Evolutionary conservation across 2,797 vertebrate genomes (phyloP).

Genomic region (Pseudocheirus occidentalis): DNA sequence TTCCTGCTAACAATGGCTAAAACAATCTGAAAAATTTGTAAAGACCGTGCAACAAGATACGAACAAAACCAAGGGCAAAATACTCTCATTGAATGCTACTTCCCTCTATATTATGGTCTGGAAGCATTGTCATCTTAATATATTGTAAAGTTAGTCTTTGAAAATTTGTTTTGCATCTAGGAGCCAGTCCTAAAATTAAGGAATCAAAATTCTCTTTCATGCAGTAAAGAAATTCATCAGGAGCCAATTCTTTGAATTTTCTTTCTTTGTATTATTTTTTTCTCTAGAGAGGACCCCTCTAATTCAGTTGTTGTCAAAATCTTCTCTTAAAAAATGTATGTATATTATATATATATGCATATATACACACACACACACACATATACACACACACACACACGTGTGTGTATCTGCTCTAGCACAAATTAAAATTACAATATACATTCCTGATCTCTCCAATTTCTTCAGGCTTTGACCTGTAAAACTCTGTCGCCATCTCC

Average conservation of each 20-base stretch:
- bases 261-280: neutral
- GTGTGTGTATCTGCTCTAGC: too few relatives aligned
- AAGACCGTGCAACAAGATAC: neutral
- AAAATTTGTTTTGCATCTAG: neutral
- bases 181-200: neutral
- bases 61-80: slow-evolving; percentile 18
- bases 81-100: neutral
- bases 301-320: neutral
- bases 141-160: neutral
- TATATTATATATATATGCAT: too few relatives aligned
- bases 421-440: neutral
- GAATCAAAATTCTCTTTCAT: neutral
- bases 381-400: too few relatives aligned
- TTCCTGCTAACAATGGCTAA: slow-evolving; percentile 21
- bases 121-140: neutral
- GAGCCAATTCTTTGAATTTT: neutral
- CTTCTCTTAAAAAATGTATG: neutral
- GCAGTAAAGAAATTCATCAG: neutral
- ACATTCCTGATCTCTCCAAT: neutral
- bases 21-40: neutral
- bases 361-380: too few relatives aligned
- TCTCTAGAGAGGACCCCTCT: neutral
- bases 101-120: neutral
- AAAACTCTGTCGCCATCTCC: neutral
- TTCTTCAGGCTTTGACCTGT: neutral